Percentiles rank a stretch among this genome's conserved stretches.
These are phyloP conservation scores for Drosophila prostipennis DNA, from an alignment of 2,888 invertebrate species.

Conservation along the genomic window DNA sequence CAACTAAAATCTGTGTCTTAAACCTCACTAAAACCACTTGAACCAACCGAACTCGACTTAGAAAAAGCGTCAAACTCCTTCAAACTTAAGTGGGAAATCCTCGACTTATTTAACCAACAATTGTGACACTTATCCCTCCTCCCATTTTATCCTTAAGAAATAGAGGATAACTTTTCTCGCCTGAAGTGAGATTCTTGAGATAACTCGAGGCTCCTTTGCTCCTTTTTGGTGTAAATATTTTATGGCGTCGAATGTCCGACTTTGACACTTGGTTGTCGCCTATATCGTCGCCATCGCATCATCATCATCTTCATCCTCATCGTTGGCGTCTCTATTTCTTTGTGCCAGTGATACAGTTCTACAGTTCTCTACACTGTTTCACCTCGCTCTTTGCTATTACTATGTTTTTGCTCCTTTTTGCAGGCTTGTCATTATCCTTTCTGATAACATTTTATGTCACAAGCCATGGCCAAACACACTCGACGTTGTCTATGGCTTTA, in stretches of 20 bases:
- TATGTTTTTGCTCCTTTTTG: conserved; percentile 18
- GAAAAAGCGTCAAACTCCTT: background rate
- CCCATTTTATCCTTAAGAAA: background rate
- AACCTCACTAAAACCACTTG: background rate
- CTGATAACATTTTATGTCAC: conserved; percentile 79
- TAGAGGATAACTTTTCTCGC: conserved; percentile 6
- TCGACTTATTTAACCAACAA: conserved; percentile 30
- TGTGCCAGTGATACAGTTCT: conserved; percentile 69
- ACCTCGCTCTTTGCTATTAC: background rate
- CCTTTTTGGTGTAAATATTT: conserved; percentile 38
- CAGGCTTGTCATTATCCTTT: conserved; percentile 76
- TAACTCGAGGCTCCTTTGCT: conserved; percentile 24
- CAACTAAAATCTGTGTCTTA: background rate
- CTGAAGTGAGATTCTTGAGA: conserved; percentile 36
- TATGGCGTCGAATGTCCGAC: conserved; percentile 38
- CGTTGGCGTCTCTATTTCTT: conserved; percentile 44
- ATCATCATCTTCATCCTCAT: conserved; percentile 44
- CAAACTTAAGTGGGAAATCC: conserved; percentile 28
- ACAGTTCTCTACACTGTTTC: conserved; percentile 44
- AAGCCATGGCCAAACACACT: conserved; percentile 76
- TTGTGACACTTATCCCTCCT: conserved; percentile 22
- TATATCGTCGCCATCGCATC: conserved; percentile 43
- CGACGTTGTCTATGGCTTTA: conserved; percentile 73
- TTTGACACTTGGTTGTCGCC: conserved; percentile 35
- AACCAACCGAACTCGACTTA: background rate